A percentile compares a stretch with the other conserved stretches of the same genome.
phyloP scores from a whole-genome alignment of 1,140 invertebrate species.

The Lepidurus arcticus region DNA sequence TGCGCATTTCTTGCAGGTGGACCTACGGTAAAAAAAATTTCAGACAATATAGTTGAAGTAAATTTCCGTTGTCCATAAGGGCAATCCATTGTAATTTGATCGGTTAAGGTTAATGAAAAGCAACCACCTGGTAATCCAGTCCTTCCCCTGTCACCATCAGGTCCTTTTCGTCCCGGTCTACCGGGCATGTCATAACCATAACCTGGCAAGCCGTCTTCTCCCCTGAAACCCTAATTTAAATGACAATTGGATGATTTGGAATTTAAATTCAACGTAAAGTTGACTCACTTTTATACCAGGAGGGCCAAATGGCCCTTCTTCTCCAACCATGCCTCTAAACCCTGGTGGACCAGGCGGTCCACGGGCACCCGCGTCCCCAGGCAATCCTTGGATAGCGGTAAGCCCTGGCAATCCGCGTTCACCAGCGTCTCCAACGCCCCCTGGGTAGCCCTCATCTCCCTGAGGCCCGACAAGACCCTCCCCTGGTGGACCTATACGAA shows the following conservation, averaged over 20 bases:
- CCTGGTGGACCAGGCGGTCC: slow-evolving; percentile 41
- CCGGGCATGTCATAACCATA: slow-evolving; percentile 44
- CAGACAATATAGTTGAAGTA: too few relatives aligned
- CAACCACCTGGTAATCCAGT: slow-evolving; percentile 33
- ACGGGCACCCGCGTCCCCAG: slow-evolving; percentile 40
- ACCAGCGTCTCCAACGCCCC: slow-evolving; percentile 38
- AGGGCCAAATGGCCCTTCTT: slow-evolving; percentile 35
- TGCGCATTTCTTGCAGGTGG: slow-evolving; percentile 32
- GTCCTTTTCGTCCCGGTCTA: slow-evolving; percentile 43
- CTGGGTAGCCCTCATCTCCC: slow-evolving; percentile 35
- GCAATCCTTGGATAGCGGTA: slow-evolving; percentile 37
- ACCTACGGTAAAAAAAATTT: slow-evolving; percentile 31
- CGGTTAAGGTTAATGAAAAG: too few relatives aligned
- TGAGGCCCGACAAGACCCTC: slow-evolving; percentile 34
- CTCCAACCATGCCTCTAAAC: slow-evolving; percentile 37
- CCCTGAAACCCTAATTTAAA: slow-evolving; percentile 16
- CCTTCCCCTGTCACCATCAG: too few relatives aligned
- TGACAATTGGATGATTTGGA: too few relatives aligned
- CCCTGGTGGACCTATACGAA: slow-evolving; percentile 14
- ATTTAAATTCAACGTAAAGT: too few relatives aligned
- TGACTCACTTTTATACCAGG: slow-evolving; percentile 35
- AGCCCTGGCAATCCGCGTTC: slow-evolving; percentile 38
- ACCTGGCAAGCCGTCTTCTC: slow-evolving; percentile 47
- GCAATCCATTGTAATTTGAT: too few relatives aligned
- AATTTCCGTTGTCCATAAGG: not conserved